Conservation (phyloP, 2,888 invertebrate species). For the Trachelus stipa region DNA sequence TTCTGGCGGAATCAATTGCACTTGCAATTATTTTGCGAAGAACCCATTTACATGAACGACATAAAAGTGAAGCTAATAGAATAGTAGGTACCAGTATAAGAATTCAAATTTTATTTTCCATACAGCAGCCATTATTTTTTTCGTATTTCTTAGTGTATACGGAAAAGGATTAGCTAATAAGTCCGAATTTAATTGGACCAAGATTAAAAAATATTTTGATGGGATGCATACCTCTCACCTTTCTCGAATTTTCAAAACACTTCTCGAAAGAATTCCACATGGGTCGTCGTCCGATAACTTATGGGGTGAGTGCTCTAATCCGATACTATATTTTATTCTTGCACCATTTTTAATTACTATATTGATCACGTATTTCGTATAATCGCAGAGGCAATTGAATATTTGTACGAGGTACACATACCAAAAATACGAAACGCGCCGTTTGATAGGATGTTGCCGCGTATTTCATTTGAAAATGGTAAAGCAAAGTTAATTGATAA, state of each 20-base stretch:
- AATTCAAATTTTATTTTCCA: constrained; percentile 15
- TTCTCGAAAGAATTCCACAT: constrained; percentile 22
- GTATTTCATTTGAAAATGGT: constrained; percentile 38
- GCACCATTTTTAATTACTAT: background rate
- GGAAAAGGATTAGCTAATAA: constrained; percentile 34
- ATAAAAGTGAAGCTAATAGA: constrained; percentile 56
- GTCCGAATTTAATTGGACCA: constrained; percentile 41
- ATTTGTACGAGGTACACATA: constrained; percentile 40
- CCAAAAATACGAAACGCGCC: constrained; percentile 22
- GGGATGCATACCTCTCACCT: constrained; percentile 48
- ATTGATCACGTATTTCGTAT: background rate
- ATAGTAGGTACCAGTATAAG: constrained; percentile 44
- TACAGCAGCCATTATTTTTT: background rate
- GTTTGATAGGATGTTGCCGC: constrained; percentile 44
- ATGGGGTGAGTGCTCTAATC: background rate
- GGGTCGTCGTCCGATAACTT: background rate
- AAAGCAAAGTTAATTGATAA: constrained; percentile 23
- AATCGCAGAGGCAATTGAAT: constrained; percentile 39
- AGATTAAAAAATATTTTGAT: constrained; percentile 46
- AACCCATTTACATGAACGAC: constrained; percentile 48
- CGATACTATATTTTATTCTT: background rate
- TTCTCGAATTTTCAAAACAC: constrained; percentile 31
- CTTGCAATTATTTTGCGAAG: constrained; percentile 51
- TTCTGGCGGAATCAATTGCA: constrained; percentile 54
- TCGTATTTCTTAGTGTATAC: constrained; percentile 40